Percentiles rank a stretch among this genome's conserved stretches.
phyloP scores from a whole-genome alignment of 2,113 vertebrate genomes.

The Poecile atricapillus region DNA sequence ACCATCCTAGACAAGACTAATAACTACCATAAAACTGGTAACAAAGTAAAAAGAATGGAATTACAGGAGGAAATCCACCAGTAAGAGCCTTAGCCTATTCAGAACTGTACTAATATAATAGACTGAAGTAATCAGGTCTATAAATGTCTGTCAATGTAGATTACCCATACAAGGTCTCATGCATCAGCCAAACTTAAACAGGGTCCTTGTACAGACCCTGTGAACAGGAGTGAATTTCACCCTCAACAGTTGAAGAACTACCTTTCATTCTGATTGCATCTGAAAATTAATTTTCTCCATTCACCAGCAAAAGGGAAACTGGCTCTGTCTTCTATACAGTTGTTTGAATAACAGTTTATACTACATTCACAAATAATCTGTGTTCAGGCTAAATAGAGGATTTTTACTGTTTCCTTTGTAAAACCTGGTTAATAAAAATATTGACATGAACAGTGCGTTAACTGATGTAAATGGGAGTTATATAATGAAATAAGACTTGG shows the following conservation, averaged over 20 bases:
- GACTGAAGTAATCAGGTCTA: slow-evolving; percentile 12
- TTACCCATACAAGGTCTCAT: slow-evolving; percentile 16
- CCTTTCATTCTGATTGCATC: slow-evolving; percentile 33
- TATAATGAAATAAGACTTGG: slow-evolving; percentile 63
- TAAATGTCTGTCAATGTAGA: slow-evolving; percentile 34
- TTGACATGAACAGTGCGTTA: slow-evolving; percentile 25
- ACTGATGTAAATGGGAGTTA: slow-evolving; percentile 22
- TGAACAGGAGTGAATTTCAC: slow-evolving; percentile 1
- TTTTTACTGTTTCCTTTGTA: background rate
- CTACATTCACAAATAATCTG: background rate
- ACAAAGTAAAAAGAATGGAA: background rate
- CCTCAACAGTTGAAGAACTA: slow-evolving; percentile 8
- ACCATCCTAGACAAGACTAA: background rate
- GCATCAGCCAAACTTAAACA: background rate
- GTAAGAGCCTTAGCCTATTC: background rate
- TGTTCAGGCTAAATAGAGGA: background rate
- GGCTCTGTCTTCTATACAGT: background rate
- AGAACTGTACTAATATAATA: background rate
- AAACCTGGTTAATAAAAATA: slow-evolving; percentile 4
- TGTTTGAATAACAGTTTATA: background rate
- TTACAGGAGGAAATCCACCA: background rate
- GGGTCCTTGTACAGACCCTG: slow-evolving; percentile 30
- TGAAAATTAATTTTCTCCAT: slow-evolving; percentile 20
- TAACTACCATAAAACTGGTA: background rate
- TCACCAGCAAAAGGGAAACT: slow-evolving; percentile 1